Evolutionary conservation across 1,140 invertebrate genomes (phyloP).

Genomic region (Amphibalanus amphitrite): DNA sequence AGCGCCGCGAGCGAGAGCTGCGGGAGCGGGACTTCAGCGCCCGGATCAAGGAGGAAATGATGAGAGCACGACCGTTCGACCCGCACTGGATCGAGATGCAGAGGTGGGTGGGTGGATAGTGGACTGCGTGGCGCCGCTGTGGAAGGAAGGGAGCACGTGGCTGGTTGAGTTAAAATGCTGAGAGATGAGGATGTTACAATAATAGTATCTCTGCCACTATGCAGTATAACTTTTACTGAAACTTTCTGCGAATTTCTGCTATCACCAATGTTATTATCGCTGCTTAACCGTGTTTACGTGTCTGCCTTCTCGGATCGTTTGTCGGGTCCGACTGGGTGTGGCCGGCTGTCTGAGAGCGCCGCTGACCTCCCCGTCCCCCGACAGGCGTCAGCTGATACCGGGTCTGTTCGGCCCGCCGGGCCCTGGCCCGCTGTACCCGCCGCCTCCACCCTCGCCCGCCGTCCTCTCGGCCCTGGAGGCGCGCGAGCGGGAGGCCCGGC

Average conservation of each 20-base stretch:
- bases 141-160: neutral
- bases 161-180: too few relatives aligned
- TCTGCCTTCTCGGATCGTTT: neutral
- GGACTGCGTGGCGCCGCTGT: too few relatives aligned
- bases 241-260: too few relatives aligned
- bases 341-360: too few relatives aligned
- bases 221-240: too few relatives aligned
- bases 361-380: too few relatives aligned
- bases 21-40: slow-evolving; percentile 64
- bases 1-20: slow-evolving; percentile 65
- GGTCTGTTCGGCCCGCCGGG: neutral
- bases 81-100: slow-evolving; percentile 4
- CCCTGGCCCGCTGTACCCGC: neutral
- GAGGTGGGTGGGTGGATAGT: too few relatives aligned
- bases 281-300: too few relatives aligned
- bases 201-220: too few relatives aligned
- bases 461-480: neutral
- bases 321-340: too few relatives aligned
- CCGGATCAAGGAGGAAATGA: slow-evolving; percentile 59
- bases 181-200: too few relatives aligned
- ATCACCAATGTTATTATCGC: too few relatives aligned
- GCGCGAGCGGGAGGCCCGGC: neutral
- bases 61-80: slow-evolving; percentile 32
- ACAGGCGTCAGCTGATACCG: neutral
- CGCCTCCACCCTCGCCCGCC: neutral